A percentile compares a stretch with the other conserved stretches of the same genome.
Conservation (phyloP, 1,140 invertebrate genomes). For the Odontomachus brunneus region DNA sequence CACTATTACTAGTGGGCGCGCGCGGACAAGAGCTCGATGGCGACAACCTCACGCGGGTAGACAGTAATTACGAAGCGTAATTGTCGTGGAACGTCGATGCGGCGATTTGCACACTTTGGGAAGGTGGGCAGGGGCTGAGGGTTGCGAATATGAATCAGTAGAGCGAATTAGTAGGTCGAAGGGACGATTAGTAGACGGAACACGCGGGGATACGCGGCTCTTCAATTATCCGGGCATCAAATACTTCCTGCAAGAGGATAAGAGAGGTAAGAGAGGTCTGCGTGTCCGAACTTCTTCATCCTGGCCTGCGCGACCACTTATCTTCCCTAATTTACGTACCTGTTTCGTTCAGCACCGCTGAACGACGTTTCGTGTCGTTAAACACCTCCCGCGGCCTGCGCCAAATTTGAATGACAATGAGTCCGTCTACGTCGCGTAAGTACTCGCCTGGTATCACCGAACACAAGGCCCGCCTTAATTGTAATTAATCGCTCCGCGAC, state of each 20-base stretch:
- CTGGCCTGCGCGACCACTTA: slow-evolving; percentile 55
- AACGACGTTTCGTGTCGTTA: slow-evolving; percentile 65
- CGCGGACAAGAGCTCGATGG: neutral
- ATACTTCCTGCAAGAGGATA: slow-evolving; percentile 59
- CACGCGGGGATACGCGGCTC: slow-evolving; percentile 40
- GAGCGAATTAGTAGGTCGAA: slow-evolving; percentile 23
- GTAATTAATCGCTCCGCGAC: slow-evolving; percentile 43
- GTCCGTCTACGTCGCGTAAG: slow-evolving; percentile 27
- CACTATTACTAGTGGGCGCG: no score
- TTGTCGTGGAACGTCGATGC: slow-evolving; percentile 17
- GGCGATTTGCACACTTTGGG: neutral
- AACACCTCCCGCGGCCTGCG: slow-evolving; percentile 33
- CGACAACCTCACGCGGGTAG: slow-evolving; percentile 21
- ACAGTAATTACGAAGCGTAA: slow-evolving; percentile 11
- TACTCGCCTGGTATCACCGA: no score
- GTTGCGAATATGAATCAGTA: slow-evolving; percentile 2
- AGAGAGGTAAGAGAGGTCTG: slow-evolving; percentile 30
- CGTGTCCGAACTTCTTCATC: slow-evolving; percentile 65
- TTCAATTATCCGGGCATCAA: slow-evolving; percentile 57
- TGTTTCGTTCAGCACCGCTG: slow-evolving; percentile 48
- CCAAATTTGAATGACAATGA: slow-evolving; percentile 62
- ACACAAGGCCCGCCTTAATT: slow-evolving; percentile 25
- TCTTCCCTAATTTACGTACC: slow-evolving; percentile 68
- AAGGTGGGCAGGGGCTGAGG: no score
- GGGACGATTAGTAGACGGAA: slow-evolving; percentile 6